Evolutionary conservation across 2,113 vertebrate species (phyloP).

Genomic region (Psittacus erithacus): DNA sequence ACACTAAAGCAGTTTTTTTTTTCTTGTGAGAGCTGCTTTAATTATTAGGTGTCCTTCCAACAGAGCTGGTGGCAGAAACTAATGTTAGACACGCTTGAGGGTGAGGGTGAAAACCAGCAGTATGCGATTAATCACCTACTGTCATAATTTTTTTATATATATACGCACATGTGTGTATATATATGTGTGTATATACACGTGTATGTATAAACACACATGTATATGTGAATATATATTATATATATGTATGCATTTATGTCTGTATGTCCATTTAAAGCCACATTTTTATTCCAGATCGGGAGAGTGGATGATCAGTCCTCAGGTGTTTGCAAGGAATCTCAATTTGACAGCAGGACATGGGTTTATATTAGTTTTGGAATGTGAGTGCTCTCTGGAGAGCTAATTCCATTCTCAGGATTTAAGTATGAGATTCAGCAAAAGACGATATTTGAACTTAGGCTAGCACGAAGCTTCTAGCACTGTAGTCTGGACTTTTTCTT

Average conservation of each 20-base stretch:
- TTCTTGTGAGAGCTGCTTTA: background rate
- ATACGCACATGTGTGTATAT: background rate
- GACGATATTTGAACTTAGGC: background rate
- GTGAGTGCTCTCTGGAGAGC: background rate
- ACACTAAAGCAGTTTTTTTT: background rate
- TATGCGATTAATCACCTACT: background rate
- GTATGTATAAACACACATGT: background rate
- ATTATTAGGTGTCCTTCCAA: background rate
- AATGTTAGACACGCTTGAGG: background rate
- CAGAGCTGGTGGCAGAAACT: background rate
- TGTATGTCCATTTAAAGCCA: background rate
- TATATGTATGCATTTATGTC: background rate
- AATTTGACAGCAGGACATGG: background rate
- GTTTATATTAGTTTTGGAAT: background rate
- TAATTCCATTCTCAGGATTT: conserved; percentile 18
- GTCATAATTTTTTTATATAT: background rate
- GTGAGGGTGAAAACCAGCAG: background rate
- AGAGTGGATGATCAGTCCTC: background rate
- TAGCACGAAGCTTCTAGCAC: background rate
- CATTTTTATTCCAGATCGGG: background rate
- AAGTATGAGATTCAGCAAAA: background rate
- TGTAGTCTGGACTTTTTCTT: background rate
- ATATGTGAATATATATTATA: background rate
- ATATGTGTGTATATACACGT: background rate
- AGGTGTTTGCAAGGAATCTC: background rate